phyloP scores from a whole-genome alignment of 2,113 vertebrate genomes.

The Noctilio leporinus region DNA sequence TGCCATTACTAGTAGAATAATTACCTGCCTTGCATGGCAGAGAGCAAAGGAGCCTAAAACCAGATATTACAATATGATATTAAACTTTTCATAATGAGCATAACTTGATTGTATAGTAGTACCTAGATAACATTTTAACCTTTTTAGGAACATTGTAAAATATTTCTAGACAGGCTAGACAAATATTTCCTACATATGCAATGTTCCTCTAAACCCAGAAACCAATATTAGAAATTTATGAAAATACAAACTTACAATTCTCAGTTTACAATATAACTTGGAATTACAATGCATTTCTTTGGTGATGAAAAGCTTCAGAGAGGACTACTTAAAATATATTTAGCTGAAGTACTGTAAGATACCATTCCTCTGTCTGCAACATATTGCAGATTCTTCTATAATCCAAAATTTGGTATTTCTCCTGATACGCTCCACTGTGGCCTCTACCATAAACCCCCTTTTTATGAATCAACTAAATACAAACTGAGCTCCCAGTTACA shows the following conservation, averaged over 20 bases:
- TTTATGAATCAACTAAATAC: not conserved
- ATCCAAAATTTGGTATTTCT: not conserved
- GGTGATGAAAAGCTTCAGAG: not conserved
- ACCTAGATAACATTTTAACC: not conserved
- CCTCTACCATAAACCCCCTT: not conserved
- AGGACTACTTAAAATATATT: not conserved
- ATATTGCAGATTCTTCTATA: not conserved
- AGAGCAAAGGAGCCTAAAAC: not conserved
- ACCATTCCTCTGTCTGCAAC: not conserved
- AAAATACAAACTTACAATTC: not conserved
- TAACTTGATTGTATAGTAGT: not conserved
- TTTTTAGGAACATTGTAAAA: not conserved
- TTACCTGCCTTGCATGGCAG: slow-evolving; percentile 25
- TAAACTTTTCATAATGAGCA: slow-evolving; percentile 19
- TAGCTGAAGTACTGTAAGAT: not conserved
- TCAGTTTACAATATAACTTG: not conserved
- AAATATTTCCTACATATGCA: not conserved
- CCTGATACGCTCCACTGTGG: not conserved
- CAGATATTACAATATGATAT: not conserved
- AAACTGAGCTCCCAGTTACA: not conserved
- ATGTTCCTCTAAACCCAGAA: not conserved
- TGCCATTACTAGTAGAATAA: not conserved
- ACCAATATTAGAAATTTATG: not conserved
- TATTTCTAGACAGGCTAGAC: not conserved
- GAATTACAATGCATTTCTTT: not conserved